phyloP scores from a whole-genome alignment of 2,888 invertebrate genomes.

The Habrosyne pyritoides region DNA sequence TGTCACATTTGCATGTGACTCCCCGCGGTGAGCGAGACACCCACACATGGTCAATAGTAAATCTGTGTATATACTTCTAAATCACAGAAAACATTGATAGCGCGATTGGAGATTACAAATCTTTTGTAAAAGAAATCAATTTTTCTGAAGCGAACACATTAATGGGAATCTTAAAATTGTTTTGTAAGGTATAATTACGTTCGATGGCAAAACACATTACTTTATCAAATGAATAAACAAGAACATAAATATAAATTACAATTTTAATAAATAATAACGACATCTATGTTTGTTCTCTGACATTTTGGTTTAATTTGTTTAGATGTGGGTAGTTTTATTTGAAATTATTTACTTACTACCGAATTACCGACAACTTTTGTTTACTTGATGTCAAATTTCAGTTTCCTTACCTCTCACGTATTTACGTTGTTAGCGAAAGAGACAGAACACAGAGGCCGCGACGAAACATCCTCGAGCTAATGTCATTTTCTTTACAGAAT shows the following conservation, averaged over 20 bases:
- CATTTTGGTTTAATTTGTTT: neutral
- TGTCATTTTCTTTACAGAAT: no score
- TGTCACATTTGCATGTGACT: conserved; percentile 46
- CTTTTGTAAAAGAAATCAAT: neutral
- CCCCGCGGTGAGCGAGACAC: conserved; percentile 73
- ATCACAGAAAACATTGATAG: conserved; percentile 28
- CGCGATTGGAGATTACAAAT: conserved; percentile 41
- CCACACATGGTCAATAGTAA: conserved; percentile 20
- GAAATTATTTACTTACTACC: no score
- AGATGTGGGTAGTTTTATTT: neutral
- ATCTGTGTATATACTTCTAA: conserved; percentile 12
- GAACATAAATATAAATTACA: neutral
- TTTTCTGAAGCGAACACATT: neutral
- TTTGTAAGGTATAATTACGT: neutral
- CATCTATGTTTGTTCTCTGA: neutral
- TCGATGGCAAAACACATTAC: neutral
- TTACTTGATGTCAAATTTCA: neutral
- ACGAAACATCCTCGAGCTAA: no score
- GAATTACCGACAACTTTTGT: neutral
- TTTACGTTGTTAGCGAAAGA: no score
- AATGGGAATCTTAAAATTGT: neutral
- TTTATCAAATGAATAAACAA: neutral
- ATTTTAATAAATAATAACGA: neutral
- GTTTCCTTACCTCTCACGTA: no score
- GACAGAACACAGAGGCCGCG: no score